Percentiles rank a stretch among this genome's conserved stretches.
Conservation (phyloP, 2,797 vertebrate species). For the Sandelia bainsii region DNA sequence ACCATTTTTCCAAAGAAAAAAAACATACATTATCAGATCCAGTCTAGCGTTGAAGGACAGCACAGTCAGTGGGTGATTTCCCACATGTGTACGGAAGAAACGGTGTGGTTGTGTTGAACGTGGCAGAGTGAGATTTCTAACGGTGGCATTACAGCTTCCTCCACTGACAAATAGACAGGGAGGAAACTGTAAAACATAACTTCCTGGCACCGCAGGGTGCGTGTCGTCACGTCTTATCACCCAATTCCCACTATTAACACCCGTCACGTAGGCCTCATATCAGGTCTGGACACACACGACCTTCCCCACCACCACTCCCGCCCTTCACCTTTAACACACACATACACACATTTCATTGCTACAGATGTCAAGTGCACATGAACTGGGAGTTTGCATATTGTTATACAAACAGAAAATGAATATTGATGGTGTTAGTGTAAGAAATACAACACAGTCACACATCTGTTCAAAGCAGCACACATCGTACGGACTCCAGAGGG, state of each 20-base stretch:
- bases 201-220: slow-evolving; percentile 44
- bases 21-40: not conserved
- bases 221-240: slow-evolving; percentile 49
- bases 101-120: not conserved
- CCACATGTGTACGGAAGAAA: not conserved
- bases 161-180: not conserved
- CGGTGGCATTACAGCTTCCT: slow-evolving; percentile 35
- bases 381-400: not conserved
- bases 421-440: not conserved
- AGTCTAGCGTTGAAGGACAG: not conserved
- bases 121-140: slow-evolving; percentile 47
- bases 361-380: slow-evolving; percentile 5
- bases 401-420: not conserved
- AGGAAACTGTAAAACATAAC: slow-evolving; percentile 54
- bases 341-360: slow-evolving; percentile 1
- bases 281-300: slow-evolving; percentile 43
- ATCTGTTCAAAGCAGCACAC: not conserved
- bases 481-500: not conserved
- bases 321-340: not conserved
- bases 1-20: not conserved
- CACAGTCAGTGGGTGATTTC: not conserved
- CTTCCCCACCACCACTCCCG: not conserved
- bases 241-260: slow-evolving; percentile 43
- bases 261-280: slow-evolving; percentile 50
- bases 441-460: not conserved